These are phyloP conservation scores for Gila robusta DNA, from an alignment of 2,797 vertebrate genomes.

Conservation along the genomic window DNA sequence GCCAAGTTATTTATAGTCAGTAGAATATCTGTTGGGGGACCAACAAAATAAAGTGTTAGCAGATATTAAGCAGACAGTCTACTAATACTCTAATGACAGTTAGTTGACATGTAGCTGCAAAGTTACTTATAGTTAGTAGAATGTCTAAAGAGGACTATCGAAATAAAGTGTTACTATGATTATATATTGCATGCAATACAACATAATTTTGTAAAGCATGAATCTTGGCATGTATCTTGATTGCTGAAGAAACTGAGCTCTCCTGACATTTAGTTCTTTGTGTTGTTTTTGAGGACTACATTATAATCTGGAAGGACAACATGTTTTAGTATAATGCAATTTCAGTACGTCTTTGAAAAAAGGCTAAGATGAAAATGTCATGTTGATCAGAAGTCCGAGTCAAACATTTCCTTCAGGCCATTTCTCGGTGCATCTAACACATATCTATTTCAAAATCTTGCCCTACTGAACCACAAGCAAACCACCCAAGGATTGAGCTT, in stretches of 20 bases:
- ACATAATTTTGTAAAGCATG: neutral
- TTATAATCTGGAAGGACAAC: slow-evolving; percentile 62
- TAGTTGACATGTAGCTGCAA: no score
- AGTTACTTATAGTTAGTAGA: no score
- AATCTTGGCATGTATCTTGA: slow-evolving; percentile 40
- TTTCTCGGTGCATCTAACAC: slow-evolving; percentile 47
- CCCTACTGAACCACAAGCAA: slow-evolving; percentile 54
- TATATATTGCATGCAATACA: neutral
- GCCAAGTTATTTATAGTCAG: no score
- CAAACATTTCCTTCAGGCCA: slow-evolving; percentile 59
- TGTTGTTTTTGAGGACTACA: slow-evolving; percentile 51
- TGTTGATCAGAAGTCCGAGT: slow-evolving; percentile 60
- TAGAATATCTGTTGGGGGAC: no score
- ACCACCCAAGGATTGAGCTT: slow-evolving; percentile 30
- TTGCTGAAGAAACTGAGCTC: neutral
- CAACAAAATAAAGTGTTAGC: no score
- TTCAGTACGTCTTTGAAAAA: slow-evolving; percentile 49
- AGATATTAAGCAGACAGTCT: no score
- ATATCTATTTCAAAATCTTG: slow-evolving; percentile 62
- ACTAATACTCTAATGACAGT: no score
- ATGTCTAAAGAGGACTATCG: no score
- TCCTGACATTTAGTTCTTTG: slow-evolving; percentile 58
- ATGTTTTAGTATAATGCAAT: slow-evolving; percentile 62
- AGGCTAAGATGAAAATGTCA: slow-evolving; percentile 66
- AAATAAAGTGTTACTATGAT: neutral